Evolutionary conservation across 37 sponge, comb jelly and placozoan species (phyloP), one percentile per base, ranked within the genome.

Genomic region (Lycopodina hypogea): DNA sequence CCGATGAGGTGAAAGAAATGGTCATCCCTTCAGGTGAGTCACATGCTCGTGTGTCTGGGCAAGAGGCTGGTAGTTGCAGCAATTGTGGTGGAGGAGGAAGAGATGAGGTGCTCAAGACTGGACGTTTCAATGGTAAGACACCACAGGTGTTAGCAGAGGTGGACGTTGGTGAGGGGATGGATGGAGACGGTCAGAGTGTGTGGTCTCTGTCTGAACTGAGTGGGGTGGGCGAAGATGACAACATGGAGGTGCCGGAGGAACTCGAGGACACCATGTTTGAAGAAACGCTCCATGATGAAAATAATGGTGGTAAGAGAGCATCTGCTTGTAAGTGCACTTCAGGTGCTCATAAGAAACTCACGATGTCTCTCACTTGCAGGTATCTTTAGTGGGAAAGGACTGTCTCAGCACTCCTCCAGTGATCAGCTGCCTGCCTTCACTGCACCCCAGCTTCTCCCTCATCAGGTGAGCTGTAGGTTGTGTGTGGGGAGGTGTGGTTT

Each of bases 211-310:
- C 48, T 45, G 48, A 45, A 45, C 9, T 45, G 48, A 45, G 48
- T 18, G 9, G 11, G 60, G 18, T 1, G 62, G 7, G 36, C 48
- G 9, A 45, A 45, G 68, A 73, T 28, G 74, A 72, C 45, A 74
- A 72, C n/a, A 24, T 59, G 30, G 84, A 84, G 32, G 61, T 22
- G 32, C 29, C 18, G 19, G 39, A 21, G 22, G 71, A 76, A 15
- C 64, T 23, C 4, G 84, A 84, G 26, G 86, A 86, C 75, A 86
- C 86, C 67, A 72, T 86, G 80, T 78, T 86, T 73, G 86, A 79
- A 41, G 80, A 79, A 60, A 64, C 86, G 1, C 56, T 83, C 22
- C 60, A 11, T 59, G 37, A 69, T 34, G 11, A 26, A n/a, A n/a
- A n/a, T n/a, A n/a, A n/a, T 14, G 12, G 4, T 8, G 24, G 19